A percentile compares a stretch with the other conserved stretches of the same genome.
These are phyloP conservation scores for Teleopsis dalmanni DNA, from an alignment of 1,140 invertebrate species.

Conservation along the genomic window DNA sequence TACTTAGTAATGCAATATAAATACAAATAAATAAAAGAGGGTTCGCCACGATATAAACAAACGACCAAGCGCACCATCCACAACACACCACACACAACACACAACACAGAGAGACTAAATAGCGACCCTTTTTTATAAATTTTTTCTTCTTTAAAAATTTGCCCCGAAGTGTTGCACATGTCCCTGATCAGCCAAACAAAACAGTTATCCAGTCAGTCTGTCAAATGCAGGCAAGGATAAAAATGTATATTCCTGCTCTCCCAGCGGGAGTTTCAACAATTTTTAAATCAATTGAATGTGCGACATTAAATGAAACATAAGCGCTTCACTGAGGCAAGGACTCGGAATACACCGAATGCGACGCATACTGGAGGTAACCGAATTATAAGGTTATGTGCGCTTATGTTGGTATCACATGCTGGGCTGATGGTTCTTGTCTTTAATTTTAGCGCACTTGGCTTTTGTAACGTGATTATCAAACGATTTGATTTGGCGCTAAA, in stretches of 20 bases:
- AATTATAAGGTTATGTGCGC: conserved; percentile 2
- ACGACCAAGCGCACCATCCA: background rate
- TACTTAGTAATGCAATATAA: conserved; percentile 46
- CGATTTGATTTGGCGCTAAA: conserved; percentile 45
- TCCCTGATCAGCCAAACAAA: conserved; percentile 28
- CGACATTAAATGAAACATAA: conserved; percentile 1
- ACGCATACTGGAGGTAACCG: background rate
- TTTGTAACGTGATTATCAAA: conserved; percentile 44
- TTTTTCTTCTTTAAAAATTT: conserved; percentile 11
- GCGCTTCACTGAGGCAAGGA: background rate
- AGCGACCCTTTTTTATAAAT: conserved; percentile 1
- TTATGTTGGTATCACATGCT: conserved; percentile 18
- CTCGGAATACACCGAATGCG: background rate
- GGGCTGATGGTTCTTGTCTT: conserved; percentile 13
- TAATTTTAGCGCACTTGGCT: conserved; percentile 34
- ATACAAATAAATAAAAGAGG: conserved; percentile 25
- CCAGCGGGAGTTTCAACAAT: conserved; percentile 30
- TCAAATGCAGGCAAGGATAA: background rate
- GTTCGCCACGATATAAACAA: too few relatives aligned
- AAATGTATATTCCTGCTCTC: conserved; percentile 35
- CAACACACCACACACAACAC: background rate
- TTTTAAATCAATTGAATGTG: conserved; percentile 35
- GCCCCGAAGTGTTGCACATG: conserved; percentile 43
- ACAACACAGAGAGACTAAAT: background rate
- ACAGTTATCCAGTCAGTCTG: conserved; percentile 14